Evolutionary conservation across 1,140 invertebrate species (phyloP), one percentile per base, ranked within the genome.

Genomic region (Euglossa dilemma): DNA sequence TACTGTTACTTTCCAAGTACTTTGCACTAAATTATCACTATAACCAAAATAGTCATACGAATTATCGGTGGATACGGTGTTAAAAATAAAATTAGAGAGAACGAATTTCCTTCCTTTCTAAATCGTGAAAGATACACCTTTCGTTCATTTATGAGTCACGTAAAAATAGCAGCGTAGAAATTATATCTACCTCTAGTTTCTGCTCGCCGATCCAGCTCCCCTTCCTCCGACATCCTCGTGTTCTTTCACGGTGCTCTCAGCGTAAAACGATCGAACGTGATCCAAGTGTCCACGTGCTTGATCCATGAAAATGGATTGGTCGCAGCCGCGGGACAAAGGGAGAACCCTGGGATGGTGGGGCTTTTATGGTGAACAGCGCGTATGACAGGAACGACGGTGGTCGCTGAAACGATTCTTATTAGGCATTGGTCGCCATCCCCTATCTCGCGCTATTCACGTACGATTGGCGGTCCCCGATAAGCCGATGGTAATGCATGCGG

Each of bases 401-500:
- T 50, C 74, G 75, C 47, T 83, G 75, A 61, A 85, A 85, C 64
- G 75, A 80, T 79, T 79, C 70, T 90, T 90, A 90, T 92, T 92
- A 36, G 36, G 4, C 36, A 92, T 89, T 88, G 88, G 83, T 82
- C 59, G 70, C 66, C 57, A 82, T 76, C 85, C 84, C 78, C 78
- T 87, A 85, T 87, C 77, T 85, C 76, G 85, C n/a, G 50, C 85
- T 91, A 92, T 92, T 92, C 92, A 91, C 84, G 80, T 82, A 36
- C 71, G 82, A 86, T 86, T 91, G 91, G 91, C 89, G 89, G 75
- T 84, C 75, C 79, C 89, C 85, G 89, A 92, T 91, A 92, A 87
- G 85, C 87, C 72, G 85, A 79, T 71, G 80, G 88, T 92, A 92
- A 92, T 91, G 89, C 90, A 92, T 82, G 85, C 85, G n/a, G 36